Base-by-base conservation (phyloP, 2,113 vertebrate genomes). In the Aepyceros melampus region DNA sequence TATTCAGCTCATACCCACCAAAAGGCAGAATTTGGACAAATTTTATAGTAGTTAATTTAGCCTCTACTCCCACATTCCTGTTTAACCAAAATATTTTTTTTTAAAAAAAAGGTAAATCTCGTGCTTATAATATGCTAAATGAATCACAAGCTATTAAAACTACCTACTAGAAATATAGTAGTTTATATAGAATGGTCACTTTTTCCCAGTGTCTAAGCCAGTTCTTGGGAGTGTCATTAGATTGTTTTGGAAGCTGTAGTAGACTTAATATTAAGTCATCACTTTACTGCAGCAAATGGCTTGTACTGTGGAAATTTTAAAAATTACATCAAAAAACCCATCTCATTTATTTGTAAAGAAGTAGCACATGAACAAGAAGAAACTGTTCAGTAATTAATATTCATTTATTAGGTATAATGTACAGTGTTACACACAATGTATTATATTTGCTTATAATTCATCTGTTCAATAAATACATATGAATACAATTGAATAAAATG, bases 231-330 rank as follows among this genome's bases (percentile, higher is more conserved):
- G 36, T 83, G 5, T 81, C 36, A 55, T 27, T 67, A 58, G 29
- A 64, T 92, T 97, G 14, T 95, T 93, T 91, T 93, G 64, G 64
- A 96, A 93, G 64, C 49, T 93, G 3, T 49, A 67, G 19, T 27
- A 84, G 64, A 62, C 64, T 89, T 97, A 83, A 31, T 40, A 91
- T 49, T 79, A 93, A 85, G 27, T 91, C 45, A 74, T 81, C 33
- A n/a, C 45, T 88, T 93, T 33, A 62, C 19, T 85, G 9, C 9
- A 85, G 2, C 58, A 93, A 88, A 88, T 67, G 23, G 25, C 36
- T 31, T 91, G 86, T 94, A 17, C 60, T 47, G 19, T 91, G 62
- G 29, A 8, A 55, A 45, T 78, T 78, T 56, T 33, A 21, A 27
- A 74, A 85, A 86, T 47, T 36, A 40, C 23, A 43, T 92, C n/a